phyloP scores from a whole-genome alignment of 2,113 vertebrate genomes.

The Nymphicus hollandicus region DNA sequence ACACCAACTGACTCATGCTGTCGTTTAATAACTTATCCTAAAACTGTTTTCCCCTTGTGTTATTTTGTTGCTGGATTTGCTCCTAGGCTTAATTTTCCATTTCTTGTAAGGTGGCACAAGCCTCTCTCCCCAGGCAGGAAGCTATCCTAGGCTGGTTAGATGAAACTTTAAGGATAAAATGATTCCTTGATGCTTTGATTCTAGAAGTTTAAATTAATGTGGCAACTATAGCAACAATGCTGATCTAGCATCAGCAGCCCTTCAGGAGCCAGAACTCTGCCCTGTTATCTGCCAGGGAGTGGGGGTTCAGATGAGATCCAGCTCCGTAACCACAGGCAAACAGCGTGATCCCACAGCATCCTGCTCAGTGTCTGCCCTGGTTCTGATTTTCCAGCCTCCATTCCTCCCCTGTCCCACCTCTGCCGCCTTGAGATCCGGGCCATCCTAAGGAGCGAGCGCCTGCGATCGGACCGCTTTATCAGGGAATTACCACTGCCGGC shows the following conservation, averaged over 20 bases:
- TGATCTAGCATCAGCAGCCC: background rate
- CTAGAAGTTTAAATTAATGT: background rate
- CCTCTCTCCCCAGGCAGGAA: background rate
- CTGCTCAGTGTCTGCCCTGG: background rate
- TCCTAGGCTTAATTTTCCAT: background rate
- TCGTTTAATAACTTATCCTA: background rate
- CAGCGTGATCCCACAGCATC: background rate
- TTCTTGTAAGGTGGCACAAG: background rate
- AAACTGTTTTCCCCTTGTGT: background rate
- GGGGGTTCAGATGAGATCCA: background rate
- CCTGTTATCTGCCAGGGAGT: background rate
- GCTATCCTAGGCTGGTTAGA: background rate
- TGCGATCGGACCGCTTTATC: constrained; percentile 59
- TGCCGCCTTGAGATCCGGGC: constrained; percentile 78
- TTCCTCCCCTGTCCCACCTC: constrained; percentile 76
- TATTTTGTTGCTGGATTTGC: background rate
- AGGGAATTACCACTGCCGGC: constrained; percentile 68
- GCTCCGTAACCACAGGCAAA: background rate
- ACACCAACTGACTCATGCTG: background rate
- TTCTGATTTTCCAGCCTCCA: constrained; percentile 54
- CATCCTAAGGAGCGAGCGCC: constrained; percentile 42
- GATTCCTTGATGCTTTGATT: background rate
- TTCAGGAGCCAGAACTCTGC: accelerated
- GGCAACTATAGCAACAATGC: background rate
- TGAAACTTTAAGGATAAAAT: background rate